Percentiles rank a stretch among this genome's conserved stretches.
phyloP scores from a whole-genome alignment of 2,113 vertebrate genomes.

The Pica pica region DNA sequence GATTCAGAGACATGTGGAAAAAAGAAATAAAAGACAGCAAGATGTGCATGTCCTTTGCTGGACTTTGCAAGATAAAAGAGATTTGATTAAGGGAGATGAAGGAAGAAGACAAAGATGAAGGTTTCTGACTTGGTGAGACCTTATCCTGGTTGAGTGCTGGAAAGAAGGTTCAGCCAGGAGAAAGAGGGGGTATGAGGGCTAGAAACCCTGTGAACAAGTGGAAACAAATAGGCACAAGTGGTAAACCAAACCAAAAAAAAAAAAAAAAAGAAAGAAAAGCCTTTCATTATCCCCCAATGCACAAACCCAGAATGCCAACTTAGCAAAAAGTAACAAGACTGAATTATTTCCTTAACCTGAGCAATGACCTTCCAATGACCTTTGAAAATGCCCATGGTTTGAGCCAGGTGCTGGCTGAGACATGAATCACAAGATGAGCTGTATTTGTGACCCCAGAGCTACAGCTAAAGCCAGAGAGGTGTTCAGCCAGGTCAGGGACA shows the following conservation, averaged over 20 bases:
- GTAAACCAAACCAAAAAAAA: background rate
- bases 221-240: background rate
- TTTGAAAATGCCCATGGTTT: background rate
- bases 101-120: background rate
- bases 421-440: background rate
- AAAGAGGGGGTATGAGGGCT: background rate
- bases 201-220: background rate
- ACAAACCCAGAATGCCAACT: background rate
- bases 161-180: background rate
- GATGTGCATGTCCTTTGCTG: background rate
- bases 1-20: background rate
- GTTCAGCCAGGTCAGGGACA: background rate
- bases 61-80: background rate
- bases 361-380: background rate
- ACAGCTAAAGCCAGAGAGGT: background rate
- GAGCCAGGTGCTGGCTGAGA: background rate
- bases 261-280: too few species aligned
- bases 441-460: background rate
- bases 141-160: background rate
- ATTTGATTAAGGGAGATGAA: background rate
- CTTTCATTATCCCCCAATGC: rapidly evolving
- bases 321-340: background rate
- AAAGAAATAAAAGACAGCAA: background rate
- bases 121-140: background rate
- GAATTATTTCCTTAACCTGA: background rate